These are phyloP conservation scores for Esperia sulphurella DNA, from an alignment of 2,888 invertebrate genomes.

Conservation along the genomic window DNA sequence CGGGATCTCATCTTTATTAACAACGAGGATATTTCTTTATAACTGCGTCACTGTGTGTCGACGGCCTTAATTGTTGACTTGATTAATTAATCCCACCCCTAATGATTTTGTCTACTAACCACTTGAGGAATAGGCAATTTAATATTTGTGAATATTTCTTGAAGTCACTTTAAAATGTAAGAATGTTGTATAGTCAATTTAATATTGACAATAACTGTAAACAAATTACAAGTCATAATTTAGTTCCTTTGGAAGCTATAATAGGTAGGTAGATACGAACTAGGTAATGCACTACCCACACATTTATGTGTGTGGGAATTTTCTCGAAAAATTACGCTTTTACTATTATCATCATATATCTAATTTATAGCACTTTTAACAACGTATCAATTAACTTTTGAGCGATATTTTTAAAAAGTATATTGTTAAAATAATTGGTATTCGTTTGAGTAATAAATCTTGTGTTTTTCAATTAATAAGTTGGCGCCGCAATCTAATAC, in stretches of 20 bases:
- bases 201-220: no score
- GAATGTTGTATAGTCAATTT: no score
- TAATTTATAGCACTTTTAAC: not conserved
- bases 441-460: slow-evolving; percentile 2
- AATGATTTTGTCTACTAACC: slow-evolving; percentile 25
- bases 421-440: not conserved
- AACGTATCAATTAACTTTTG: not conserved
- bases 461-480: slow-evolving; percentile 8
- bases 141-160: no score
- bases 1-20: slow-evolving; percentile 60
- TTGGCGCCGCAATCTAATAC: slow-evolving; percentile 10
- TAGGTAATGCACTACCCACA: no score
- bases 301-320: no score
- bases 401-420: not conserved
- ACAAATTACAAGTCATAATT: no score
- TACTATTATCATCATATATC: not conserved
- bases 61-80: slow-evolving; percentile 49
- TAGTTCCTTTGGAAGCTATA: no score
- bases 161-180: no score
- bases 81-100: slow-evolving; percentile 40
- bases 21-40: slow-evolving; percentile 25
- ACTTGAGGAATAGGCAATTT: no score
- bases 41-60: slow-evolving; percentile 34
- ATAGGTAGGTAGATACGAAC: no score
- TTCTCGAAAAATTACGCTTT: not conserved